Base-by-base conservation (phyloP, 2,888 invertebrate species). In the Thymelicus lineola region DNA sequence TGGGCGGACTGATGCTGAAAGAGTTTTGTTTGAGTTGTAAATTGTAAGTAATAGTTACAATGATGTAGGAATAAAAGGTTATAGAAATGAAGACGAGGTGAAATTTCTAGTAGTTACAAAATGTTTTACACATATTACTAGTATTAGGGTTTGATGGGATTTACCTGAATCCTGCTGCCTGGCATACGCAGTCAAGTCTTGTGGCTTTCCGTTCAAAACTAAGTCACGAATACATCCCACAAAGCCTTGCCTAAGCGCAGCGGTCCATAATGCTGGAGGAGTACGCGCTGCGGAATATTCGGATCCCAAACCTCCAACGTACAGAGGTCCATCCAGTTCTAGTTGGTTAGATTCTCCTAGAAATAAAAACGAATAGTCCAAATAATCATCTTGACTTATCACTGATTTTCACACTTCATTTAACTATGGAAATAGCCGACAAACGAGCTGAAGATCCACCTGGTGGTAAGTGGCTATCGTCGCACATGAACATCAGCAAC, bases 151-250 rank as follows among this genome's bases (percentile, higher is more conserved):
- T 50, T 4, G 15, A 20, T 53, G 12, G 20, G 10, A 20, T 10
- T 20, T 90, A 96, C 97, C 97, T 50, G 97, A 97, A 89, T 98
- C 98, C 87, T 99, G 98, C 80, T 97, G 97, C 78, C 97, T 94
- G 2, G 98, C 98, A 85, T 96, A 97, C 36, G 96, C 96, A 5
- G 98, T 97, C 72, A 99, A 95, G 85, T 99, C 98, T 73, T 98
- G 96, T 0, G 97, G 96, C 79, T 97, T 96, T 61, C 97, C 97
- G 85, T 98, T 98, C 81, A 98, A 94, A 76, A 97, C 96, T 79
- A 99, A 94, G 85, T 98, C 98, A 75, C 98, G 95, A 82, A 99
- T 95, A 86, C 99, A 99, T 2, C 99, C 99, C 7, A 99, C 98
- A 85, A 97, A 99, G 28, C 99, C 99, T 81, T 97, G 97, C 71